phyloP scores from a whole-genome alignment of 1,140 invertebrate species.

The Armadillidium nasatum region DNA sequence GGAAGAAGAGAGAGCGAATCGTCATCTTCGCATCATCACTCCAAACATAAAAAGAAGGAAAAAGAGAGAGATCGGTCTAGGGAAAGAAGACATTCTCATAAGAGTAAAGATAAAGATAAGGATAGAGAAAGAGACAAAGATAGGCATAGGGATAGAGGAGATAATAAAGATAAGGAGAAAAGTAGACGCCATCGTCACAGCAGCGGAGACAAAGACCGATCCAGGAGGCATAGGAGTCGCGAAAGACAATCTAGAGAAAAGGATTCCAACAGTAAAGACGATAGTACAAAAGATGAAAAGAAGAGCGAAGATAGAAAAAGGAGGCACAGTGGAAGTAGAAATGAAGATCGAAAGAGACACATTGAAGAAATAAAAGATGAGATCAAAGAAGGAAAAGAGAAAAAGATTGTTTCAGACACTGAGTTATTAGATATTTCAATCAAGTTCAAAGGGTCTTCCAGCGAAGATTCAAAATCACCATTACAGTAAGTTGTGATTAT shows the following conservation, averaged over 20 bases:
- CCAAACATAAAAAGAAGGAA: constrained; percentile 34
- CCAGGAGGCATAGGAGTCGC: constrained; percentile 41
- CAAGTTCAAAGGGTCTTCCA: no score
- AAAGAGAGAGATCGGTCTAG: constrained; percentile 29
- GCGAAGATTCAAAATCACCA: no score
- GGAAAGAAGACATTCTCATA: constrained; percentile 7
- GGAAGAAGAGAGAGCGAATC: constrained; percentile 22
- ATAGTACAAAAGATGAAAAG: constrained; percentile 32
- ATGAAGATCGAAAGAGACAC: constrained; percentile 2
- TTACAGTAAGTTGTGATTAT: no score
- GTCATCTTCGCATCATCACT: constrained; percentile 4
- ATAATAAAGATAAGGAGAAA: no score
- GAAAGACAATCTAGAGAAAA: no score
- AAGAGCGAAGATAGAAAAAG: constrained; percentile 41
- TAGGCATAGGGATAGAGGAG: background rate
- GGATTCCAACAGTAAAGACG: constrained; percentile 31
- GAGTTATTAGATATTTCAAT: no score
- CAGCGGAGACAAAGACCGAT: constrained; percentile 45
- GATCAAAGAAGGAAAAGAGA: background rate
- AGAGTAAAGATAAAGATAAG: no score
- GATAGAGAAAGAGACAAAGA: background rate
- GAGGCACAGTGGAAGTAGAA: constrained; percentile 17
- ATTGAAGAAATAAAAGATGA: background rate
- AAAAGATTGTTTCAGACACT: no score
- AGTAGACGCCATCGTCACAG: background rate